These are phyloP conservation scores for Tenthredo mesomela DNA, from an alignment of 2,888 invertebrate genomes.

Conservation along the genomic window DNA sequence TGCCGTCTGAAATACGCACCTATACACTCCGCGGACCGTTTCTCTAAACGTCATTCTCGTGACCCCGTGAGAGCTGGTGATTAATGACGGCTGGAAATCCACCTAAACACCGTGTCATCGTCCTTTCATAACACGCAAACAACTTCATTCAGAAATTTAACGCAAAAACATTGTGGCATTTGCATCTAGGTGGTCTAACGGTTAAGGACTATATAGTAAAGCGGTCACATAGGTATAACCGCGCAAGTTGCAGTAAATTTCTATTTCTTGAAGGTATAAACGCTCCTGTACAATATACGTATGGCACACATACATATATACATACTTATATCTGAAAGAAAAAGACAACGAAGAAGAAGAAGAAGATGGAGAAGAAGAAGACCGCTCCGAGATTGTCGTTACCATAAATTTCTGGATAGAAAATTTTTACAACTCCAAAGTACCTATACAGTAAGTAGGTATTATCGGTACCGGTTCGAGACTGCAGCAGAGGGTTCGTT, in stretches of 20 bases:
- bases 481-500: not conserved
- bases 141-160: slow-evolving; percentile 60
- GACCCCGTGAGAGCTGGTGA: slow-evolving; percentile 60
- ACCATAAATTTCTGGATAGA: not conserved
- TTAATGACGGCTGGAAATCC: slow-evolving; percentile 69
- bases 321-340: too few species aligned
- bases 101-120: slow-evolving; percentile 67
- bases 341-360: not conserved
- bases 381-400: not conserved
- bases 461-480: slow-evolving; percentile 4
- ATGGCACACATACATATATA: too few species aligned
- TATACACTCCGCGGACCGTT: not conserved
- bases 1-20: not conserved
- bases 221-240: not conserved
- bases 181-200: slow-evolving; percentile 33
- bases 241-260: not conserved
- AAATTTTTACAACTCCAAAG: not conserved
- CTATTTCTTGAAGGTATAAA: not conserved
- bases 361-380: not conserved
- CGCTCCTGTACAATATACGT: too few species aligned
- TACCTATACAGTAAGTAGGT: not conserved
- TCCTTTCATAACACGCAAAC: slow-evolving; percentile 60
- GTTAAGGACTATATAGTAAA: not conserved
- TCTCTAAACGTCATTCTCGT: slow-evolving; percentile 34
- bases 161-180: slow-evolving; percentile 5